Evolutionary conservation across 2,888 invertebrate species (phyloP).

Genomic region (Dryobotodes eremita): DNA sequence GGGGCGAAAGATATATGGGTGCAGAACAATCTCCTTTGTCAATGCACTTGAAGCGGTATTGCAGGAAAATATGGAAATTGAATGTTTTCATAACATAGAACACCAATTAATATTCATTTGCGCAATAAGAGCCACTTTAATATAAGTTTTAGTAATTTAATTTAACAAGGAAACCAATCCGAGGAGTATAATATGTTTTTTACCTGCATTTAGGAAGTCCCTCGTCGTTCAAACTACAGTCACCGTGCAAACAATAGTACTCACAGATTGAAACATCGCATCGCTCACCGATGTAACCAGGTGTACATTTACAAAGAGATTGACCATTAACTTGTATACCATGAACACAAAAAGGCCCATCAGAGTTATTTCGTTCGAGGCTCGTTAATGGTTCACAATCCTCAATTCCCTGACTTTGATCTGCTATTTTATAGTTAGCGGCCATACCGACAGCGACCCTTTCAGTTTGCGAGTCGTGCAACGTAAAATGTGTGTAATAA

Average conservation of each 20-base stretch:
- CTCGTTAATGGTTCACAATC: neutral
- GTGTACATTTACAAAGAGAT: neutral
- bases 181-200: neutral
- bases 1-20: too few relatives aligned
- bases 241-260: neutral
- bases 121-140: neutral
- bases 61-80: too few relatives aligned
- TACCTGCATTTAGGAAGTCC: conserved; percentile 9
- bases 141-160: too few relatives aligned
- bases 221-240: neutral
- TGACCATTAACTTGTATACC: neutral
- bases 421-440: neutral
- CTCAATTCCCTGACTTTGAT: neutral
- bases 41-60: too few relatives aligned
- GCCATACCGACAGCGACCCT: neutral
- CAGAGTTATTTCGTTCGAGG: neutral
- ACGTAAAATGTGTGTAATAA: neutral
- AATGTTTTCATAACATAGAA: neutral
- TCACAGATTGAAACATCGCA: conserved; percentile 3
- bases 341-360: neutral
- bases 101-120: too few relatives aligned
- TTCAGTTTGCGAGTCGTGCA: neutral
- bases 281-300: conserved; percentile 1
- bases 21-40: too few relatives aligned
- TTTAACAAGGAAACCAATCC: neutral